A percentile compares a stretch with the other conserved stretches of the same genome.
phyloP scores from a whole-genome alignment of 2,113 vertebrate genomes.

The Phyllostomus discolor region DNA sequence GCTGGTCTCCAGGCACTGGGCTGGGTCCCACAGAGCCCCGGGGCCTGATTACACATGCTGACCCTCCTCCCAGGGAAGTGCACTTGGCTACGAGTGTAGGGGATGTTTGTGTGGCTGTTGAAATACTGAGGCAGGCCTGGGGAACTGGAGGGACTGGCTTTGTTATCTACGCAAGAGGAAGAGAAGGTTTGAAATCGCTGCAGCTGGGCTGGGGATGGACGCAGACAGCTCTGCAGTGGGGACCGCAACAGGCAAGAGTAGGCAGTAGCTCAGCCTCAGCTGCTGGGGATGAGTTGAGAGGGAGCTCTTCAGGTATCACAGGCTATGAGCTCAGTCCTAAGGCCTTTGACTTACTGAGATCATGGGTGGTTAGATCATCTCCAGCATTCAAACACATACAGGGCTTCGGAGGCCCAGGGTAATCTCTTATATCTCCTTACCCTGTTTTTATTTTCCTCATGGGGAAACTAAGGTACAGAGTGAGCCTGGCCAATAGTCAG shows the following conservation, averaged over 20 bases:
- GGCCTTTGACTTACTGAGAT: background rate
- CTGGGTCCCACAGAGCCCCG: rapidly evolving
- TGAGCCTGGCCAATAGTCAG: background rate
- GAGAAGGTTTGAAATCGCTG: background rate
- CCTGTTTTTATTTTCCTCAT: background rate
- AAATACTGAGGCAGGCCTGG: background rate
- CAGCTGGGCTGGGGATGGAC: background rate
- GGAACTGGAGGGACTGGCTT: background rate
- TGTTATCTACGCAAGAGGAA: background rate
- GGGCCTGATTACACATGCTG: background rate
- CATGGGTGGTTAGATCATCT: background rate
- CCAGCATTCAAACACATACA: too few species aligned
- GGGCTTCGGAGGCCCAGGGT: too few species aligned
- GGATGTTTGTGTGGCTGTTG: background rate
- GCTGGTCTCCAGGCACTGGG: background rate
- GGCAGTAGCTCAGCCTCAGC: background rate
- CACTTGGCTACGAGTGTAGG: background rate
- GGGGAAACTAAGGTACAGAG: background rate
- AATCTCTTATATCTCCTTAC: background rate
- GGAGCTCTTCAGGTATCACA: background rate
- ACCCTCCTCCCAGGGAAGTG: background rate
- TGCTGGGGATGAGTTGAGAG: background rate
- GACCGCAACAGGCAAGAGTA: background rate
- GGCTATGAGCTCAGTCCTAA: background rate
- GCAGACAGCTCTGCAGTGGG: rapidly evolving